Conservation (phyloP, 2,888 invertebrate genomes). For the Eueremaeus valkanovi region DNA sequence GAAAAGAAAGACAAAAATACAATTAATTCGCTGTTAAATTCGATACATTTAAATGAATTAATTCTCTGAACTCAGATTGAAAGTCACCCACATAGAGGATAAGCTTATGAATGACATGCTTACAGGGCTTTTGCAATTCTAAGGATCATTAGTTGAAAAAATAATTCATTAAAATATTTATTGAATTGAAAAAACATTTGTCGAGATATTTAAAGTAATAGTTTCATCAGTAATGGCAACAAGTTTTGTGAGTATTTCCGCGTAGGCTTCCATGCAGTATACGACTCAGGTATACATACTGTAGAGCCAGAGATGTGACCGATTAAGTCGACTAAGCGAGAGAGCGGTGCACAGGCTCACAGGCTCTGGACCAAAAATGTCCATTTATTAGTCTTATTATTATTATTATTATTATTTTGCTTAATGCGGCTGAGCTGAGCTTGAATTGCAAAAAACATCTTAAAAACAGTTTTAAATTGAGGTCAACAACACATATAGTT, state of each 20-base stretch:
- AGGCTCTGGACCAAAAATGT: constrained; percentile 12
- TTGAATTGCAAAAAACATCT: not conserved
- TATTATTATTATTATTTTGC: too few species aligned
- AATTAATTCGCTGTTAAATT: too few species aligned
- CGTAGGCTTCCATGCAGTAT: constrained; percentile 3
- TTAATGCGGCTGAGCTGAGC: not conserved
- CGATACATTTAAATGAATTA: too few species aligned
- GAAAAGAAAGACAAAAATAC: too few species aligned
- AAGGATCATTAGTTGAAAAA: not conserved
- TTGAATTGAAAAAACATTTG: not conserved
- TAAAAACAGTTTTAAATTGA: not conserved
- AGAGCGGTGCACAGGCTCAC: too few species aligned
- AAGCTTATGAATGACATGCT: too few species aligned
- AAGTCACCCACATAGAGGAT: too few species aligned
- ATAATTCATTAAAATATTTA: not conserved
- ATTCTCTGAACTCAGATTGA: too few species aligned
- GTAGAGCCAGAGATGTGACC: constrained; percentile 22
- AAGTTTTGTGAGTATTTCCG: constrained; percentile 15
- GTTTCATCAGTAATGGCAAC: not conserved
- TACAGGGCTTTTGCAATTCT: not conserved
- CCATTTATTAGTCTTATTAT: constrained; percentile 15
- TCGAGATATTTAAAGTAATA: constrained; percentile 8
- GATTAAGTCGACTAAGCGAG: too few species aligned
- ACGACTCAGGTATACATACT: not conserved
- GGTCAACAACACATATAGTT: constrained; percentile 19